Evolutionary conservation across 2,113 vertebrate species (phyloP), one percentile per base, ranked within the genome.

Genomic region (Xerus inauris): DNA sequence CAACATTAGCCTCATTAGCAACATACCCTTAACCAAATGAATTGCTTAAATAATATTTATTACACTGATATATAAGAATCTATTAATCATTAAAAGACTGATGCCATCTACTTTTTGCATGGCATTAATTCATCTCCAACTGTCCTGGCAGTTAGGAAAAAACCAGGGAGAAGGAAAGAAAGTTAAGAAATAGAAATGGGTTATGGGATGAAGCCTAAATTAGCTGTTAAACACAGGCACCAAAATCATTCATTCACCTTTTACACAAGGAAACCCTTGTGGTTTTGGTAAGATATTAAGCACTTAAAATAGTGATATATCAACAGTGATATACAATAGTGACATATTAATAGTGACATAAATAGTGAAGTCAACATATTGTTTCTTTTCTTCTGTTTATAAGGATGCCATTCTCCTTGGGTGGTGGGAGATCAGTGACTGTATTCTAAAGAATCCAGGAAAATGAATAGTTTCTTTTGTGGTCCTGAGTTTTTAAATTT

Each of bases 1-100:
- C 45, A 92, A n/a, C 59, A 20, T 82, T 80, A 87, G 32, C 51
- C 30, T 54, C 75, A 59, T 94, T 32, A 86, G 22, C 26, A 75
- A 38, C 4, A 69, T 7, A 75, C 16, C 73, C 32, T 89, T 80
- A 91, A 77, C 3, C 35, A 83, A 91, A 20, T 64, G 42, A 93
- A 35, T 83, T 96, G 24, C 32, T 95, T 57, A 71, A 64, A 79
- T 83, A 79, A 35, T 91, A 72, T 77, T 92, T 89, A 94, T 92
- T 75, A 49, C 49, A 72, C 6, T 89, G 69, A 82, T 6, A 73
- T 77, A 17, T 28, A 62, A 54, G 47, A 83, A 75, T 51, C 17
- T 75, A 32, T 47, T 57, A 5, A 71, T 90, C 64, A 90, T 79
- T 89, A 77, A 86, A 93, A 97, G 16, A 38, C 40, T 35, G 54